Percentiles rank a stretch among this genome's conserved stretches.
Evolutionary conservation across 2,113 vertebrate species (phyloP).

Genomic region (Brachionichthys hirsutus): DNA sequence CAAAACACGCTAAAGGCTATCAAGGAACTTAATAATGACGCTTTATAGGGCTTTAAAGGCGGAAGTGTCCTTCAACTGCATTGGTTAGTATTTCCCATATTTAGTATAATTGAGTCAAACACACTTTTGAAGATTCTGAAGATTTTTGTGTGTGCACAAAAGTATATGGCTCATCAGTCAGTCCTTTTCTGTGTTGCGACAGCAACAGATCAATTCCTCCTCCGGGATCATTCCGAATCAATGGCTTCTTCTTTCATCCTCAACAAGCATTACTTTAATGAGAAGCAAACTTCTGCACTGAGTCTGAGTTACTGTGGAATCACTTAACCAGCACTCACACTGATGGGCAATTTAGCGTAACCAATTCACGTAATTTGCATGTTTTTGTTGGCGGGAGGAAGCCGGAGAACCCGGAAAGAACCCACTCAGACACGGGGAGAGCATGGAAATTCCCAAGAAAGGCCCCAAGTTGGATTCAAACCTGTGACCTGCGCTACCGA

Average conservation of each 20-base stretch:
- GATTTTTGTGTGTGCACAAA: background rate
- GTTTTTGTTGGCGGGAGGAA: no score
- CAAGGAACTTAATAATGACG: no score
- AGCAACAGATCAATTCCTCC: slow-evolving; percentile 55
- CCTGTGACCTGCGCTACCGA: no score
- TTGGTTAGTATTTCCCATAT: slow-evolving; percentile 29
- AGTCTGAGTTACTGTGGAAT: slow-evolving; percentile 30
- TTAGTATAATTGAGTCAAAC: slow-evolving; percentile 46
- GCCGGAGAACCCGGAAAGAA: no score
- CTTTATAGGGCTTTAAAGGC: slow-evolving; percentile 28
- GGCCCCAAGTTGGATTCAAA: no score
- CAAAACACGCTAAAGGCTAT: no score
- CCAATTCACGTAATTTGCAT: no score
- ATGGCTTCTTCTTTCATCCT: slow-evolving; percentile 39
- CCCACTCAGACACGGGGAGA: no score
- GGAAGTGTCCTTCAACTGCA: slow-evolving; percentile 28
- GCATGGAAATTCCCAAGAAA: no score
- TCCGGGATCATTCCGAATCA: slow-evolving; percentile 49
- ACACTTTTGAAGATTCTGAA: slow-evolving; percentile 19
- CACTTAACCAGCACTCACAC: slow-evolving; percentile 10
- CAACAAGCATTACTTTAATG: slow-evolving; percentile 59
- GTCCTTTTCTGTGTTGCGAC: slow-evolving; percentile 27
- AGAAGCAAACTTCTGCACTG: slow-evolving; percentile 42
- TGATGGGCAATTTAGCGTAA: no score
- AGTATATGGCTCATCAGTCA: slow-evolving; percentile 26